These are phyloP conservation scores for Lasioglossum zephyrum DNA, from an alignment of 2,888 invertebrate genomes.

Conservation along the genomic window DNA sequence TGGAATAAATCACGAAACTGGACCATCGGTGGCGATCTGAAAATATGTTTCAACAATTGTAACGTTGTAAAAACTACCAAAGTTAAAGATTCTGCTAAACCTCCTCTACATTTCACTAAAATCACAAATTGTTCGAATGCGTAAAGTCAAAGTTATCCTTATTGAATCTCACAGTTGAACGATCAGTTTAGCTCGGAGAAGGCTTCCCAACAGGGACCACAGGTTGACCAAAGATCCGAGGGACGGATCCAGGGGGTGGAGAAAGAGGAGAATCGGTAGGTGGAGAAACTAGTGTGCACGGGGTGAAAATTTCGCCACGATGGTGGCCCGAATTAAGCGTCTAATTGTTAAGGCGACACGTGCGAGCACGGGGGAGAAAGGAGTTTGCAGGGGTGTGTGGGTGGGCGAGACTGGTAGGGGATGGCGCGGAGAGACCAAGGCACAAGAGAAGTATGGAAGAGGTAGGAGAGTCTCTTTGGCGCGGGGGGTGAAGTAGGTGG, in stretches of 20 bases:
- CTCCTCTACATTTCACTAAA: not conserved
- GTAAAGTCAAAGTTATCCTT: too few relatives aligned
- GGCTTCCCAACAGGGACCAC: not conserved
- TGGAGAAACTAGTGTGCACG: conserved; percentile 17
- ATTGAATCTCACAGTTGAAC: not conserved
- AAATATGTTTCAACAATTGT: not conserved
- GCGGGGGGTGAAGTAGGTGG: conserved; percentile 37
- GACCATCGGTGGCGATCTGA: not conserved
- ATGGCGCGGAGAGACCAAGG: conserved; percentile 1
- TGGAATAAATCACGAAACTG: not conserved
- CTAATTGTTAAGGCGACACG: conserved; percentile 79
- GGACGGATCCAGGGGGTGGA: not conserved
- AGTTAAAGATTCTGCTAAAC: too few relatives aligned
- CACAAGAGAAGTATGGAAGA: conserved; percentile 47
- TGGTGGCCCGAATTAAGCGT: conserved; percentile 72
- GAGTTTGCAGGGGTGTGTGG: conserved; percentile 49
- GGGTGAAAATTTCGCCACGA: conserved; percentile 63
- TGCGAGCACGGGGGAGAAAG: conserved; percentile 65
- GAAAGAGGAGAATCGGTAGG: not conserved
- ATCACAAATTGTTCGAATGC: not conserved
- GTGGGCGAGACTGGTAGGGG: not conserved
- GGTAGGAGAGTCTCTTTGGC: conserved; percentile 33
- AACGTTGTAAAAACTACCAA: not conserved
- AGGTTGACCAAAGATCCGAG: not conserved
- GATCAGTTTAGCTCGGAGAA: not conserved